phyloP scores from a whole-genome alignment of 1,140 invertebrate species.

The Drosophila cardini region DNA sequence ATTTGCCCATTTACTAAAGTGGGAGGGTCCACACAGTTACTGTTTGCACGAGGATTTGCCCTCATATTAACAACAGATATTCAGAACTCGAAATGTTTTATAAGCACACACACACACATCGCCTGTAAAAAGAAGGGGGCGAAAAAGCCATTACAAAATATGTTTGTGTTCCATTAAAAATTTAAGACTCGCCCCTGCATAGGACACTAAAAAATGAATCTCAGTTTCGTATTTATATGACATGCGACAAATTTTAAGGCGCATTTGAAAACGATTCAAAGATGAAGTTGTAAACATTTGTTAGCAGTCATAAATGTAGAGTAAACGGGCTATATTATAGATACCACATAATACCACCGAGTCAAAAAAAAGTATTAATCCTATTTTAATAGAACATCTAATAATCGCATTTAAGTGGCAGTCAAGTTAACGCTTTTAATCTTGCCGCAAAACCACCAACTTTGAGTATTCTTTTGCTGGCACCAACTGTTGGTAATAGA shows the following conservation, averaged over 20 bases:
- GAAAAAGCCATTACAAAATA: constrained; percentile 72
- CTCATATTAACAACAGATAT: constrained; percentile 43
- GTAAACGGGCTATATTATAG: neutral
- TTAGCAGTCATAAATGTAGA: constrained; percentile 25
- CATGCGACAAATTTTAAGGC: constrained; percentile 65
- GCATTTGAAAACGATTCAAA: constrained; percentile 49
- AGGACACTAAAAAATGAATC: constrained; percentile 24
- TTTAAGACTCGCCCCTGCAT: constrained; percentile 51
- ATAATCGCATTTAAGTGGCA: constrained; percentile 2
- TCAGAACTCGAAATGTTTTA: constrained; percentile 58
- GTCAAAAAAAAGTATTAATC: neutral
- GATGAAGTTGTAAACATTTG: constrained; percentile 67
- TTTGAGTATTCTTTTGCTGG: constrained; percentile 22
- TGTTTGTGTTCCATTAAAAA: constrained; percentile 82
- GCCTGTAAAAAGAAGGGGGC: neutral
- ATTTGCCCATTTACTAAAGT: constrained; percentile 50
- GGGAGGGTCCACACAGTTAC: constrained; percentile 35
- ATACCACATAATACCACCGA: neutral
- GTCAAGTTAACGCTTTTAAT: constrained; percentile 12
- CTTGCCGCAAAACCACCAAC: neutral
- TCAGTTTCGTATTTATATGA: constrained; percentile 67
- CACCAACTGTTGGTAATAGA: constrained; percentile 17
- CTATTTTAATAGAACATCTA: neutral
- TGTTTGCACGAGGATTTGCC: constrained; percentile 40
- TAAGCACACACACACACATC: constrained; percentile 25